Conservation (phyloP, 2,113 vertebrate genomes). For the Grammomys dolichurus region DNA sequence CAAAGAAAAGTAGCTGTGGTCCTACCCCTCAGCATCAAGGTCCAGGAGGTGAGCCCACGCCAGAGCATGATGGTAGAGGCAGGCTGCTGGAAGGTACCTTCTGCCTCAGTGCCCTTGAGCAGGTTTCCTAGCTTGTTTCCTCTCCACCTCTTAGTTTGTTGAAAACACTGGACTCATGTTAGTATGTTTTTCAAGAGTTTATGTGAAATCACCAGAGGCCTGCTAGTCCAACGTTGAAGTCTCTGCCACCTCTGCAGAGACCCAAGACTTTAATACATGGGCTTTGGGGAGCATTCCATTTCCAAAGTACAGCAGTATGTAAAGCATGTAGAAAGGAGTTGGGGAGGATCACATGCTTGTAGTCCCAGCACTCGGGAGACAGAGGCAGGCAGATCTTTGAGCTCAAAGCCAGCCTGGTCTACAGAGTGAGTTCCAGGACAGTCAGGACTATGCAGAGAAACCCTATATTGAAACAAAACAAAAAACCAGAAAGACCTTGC, state of each 20-base stretch:
- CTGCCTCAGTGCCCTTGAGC: no score
- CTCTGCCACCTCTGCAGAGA: not conserved
- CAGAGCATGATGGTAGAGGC: not conserved
- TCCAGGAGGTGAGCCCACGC: not conserved
- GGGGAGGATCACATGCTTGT: not conserved
- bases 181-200: not conserved
- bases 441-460: not conserved
- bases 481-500: not conserved
- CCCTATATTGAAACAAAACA: not conserved
- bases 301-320: not conserved
- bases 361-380: not conserved
- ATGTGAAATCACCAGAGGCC: not conserved
- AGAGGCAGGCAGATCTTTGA: not conserved
- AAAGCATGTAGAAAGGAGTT: not conserved
- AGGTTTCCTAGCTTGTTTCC: not conserved
- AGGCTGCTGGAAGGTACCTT: not conserved
- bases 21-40: not conserved
- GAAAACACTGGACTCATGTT: not conserved
- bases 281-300: not conserved
- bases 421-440: not conserved
- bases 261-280: not conserved
- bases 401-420: not conserved
- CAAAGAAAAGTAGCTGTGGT: not conserved
- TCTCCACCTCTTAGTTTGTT: not conserved
- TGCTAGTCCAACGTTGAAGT: not conserved